Base-by-base conservation (phyloP, 2,888 invertebrate species). In the Caenorhabditis sp. region DNA sequence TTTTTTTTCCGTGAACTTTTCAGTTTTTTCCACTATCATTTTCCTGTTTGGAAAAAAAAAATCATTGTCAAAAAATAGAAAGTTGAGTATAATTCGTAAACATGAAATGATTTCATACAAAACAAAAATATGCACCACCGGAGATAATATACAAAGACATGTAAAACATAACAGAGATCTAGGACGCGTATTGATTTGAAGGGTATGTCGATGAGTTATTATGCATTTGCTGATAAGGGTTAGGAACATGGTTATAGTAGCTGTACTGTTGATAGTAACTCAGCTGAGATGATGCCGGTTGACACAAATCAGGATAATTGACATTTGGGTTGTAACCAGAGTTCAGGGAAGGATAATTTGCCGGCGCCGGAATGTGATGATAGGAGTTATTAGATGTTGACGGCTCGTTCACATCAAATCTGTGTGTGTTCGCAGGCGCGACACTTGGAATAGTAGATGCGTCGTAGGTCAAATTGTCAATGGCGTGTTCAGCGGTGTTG, bases 301-400 rank as follows among this genome's bases (percentile, higher is more conserved):
- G 62, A 55, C 66, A 71, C 26, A 71, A 37, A 27, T 66, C 58
- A 12, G 70, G 66, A 19, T 71, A 71, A 57, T 71, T 71, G 12
- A 71, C 53, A 49, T 71, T 71, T 0, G 70, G 70, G 1, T 66
- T 62, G 51, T 70, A 70, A 14, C 70, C 70, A 21, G 70, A 62
- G 27, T 66, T 71, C 0, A 71, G 26, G 0, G 66, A 63, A 1
- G 66, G 70, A 23, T 71, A 71, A 0, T 36, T 59, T 37, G 70
- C 59, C 1, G 70, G 70, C 1, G 70, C 62, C 5, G 70, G 66
- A 57, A 71, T 66, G n/a, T 70, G 50, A 21, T 71, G 55, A 19
- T 66, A 70, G 10, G 58, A 31, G 31, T 10, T 31, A 31, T 4
- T 6, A 4, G 31, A 66, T 12, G 55, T 55, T 17, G 55, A 55